Base-by-base conservation (phyloP, 2,888 invertebrate species). In the Leucophenga montana region DNA sequence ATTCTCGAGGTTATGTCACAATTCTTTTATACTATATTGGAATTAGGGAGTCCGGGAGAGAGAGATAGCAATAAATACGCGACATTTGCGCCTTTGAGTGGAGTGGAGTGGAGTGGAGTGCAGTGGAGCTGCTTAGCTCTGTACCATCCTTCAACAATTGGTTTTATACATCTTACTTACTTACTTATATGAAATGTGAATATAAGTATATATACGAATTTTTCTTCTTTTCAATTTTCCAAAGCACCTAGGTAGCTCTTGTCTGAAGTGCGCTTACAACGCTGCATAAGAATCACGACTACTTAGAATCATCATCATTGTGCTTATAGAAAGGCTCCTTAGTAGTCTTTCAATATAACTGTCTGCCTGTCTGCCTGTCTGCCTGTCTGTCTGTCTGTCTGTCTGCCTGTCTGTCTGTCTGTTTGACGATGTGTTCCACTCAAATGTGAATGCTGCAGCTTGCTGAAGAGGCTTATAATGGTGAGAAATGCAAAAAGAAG, bases 401-500 rank as follows among this genome's bases (percentile, higher is more conserved):
- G 20, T 46, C 64, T 64, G 64, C 14, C 46, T 46, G 18, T 18
- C 20, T 22, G 39, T 46, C 48, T 46, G 50, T 50, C 16, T 50
- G 1, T 50, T n/a, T 50, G 8, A 16, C 18, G 48, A 20, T 59
- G 53, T 27, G 27, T 64, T 48, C 39, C 39, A 64, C 62, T 64
- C 62, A 46, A 64, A 64, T n/a, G 27, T 64, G 62, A 64, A 64
- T 64, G 27, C 64, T 48, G 46, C 61, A 9, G 44, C 61, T 9
- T 20, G 39, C 39, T 22, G 61, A 59, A 62, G 56, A 77, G 73
- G 73, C 81, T 80, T 79, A 76, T 79, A 80, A 83, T 84, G 83
- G 79, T 80, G 39, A 39, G 39, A 39, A 39, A 64, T 27, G 13
- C 14, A 18, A 64, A n/a, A 20, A 57, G 46, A 18, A 46, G 27